Evolutionary conservation across 2,888 invertebrate species (phyloP).

Genomic region (Folsomia candida): DNA sequence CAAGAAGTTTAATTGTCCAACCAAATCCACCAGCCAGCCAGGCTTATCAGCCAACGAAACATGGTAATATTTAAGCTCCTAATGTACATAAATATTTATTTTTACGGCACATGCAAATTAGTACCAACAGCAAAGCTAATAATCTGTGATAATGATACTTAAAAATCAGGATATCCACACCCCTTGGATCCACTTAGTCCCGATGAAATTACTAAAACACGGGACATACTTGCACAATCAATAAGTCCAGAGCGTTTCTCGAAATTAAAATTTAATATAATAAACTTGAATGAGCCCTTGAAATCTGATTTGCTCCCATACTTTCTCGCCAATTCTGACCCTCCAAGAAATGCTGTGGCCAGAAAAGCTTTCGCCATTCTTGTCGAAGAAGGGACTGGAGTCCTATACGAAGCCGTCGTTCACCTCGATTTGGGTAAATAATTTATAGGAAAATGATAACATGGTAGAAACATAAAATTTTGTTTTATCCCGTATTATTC

Average conservation of each 20-base stretch:
- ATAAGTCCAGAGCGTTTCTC: neutral
- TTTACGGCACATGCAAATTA: too few species aligned
- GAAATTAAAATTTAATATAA: neutral
- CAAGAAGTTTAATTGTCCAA: neutral
- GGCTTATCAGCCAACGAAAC: too few species aligned
- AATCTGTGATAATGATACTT: too few species aligned
- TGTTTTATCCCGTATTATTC: too few species aligned
- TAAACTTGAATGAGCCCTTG: neutral
- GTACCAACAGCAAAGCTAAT: too few species aligned
- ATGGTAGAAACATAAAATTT: too few species aligned
- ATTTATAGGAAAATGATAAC: too few species aligned
- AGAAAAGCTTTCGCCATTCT: conserved; percentile 5
- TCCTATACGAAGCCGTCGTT: conserved; percentile 10
- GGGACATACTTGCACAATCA: conserved; percentile 5
- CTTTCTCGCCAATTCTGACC: neutral
- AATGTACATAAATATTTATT: too few species aligned
- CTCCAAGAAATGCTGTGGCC: neutral
- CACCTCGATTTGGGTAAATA: too few species aligned
- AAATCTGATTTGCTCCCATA: neutral
- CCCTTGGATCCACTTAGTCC: conserved; percentile 22
- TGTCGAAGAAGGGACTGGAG: neutral
- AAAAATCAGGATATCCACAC: neutral
- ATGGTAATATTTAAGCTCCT: too few species aligned
- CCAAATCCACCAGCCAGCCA: neutral
- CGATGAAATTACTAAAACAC: conserved; percentile 15